Conservation (phyloP, 2,113 vertebrate species). For the Melanerpes formicivorus region DNA sequence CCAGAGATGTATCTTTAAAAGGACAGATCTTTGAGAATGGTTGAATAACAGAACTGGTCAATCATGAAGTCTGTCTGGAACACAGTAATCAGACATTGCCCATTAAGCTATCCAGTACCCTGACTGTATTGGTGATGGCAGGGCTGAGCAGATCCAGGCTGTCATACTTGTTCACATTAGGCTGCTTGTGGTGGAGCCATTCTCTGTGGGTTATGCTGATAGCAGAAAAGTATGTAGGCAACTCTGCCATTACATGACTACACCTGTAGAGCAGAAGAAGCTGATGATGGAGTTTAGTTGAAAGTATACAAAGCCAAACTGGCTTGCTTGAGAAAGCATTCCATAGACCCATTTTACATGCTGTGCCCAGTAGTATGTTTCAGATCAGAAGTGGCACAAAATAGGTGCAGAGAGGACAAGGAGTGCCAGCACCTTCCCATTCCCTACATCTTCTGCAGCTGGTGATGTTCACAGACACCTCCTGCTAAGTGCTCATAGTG, state of each 20-base stretch:
- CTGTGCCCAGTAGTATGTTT: not conserved
- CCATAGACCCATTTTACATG: not conserved
- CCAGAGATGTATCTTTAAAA: not conserved
- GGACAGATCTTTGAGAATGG: not conserved
- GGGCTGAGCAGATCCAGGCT: not conserved
- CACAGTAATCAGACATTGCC: not conserved
- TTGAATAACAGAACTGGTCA: not conserved
- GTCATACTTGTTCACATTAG: rapidly evolving
- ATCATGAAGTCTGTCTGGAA: not conserved
- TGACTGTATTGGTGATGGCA: not conserved
- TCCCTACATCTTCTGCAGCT: not conserved
- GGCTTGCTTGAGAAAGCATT: not conserved
- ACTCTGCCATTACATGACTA: not conserved
- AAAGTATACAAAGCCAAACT: not conserved
- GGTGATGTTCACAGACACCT: not conserved
- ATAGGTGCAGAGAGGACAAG: not conserved
- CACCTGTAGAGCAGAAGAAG: not conserved
- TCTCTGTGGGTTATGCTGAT: not conserved
- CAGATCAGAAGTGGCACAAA: not conserved
- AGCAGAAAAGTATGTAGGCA: not conserved
- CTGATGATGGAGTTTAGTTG: not conserved
- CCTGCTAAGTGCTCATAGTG: not conserved
- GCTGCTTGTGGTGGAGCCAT: not conserved
- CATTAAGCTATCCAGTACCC: not conserved
- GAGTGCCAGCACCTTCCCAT: not conserved